Base-by-base conservation (phyloP, 2,888 invertebrate genomes). In the Drosophila histrio region DNA sequence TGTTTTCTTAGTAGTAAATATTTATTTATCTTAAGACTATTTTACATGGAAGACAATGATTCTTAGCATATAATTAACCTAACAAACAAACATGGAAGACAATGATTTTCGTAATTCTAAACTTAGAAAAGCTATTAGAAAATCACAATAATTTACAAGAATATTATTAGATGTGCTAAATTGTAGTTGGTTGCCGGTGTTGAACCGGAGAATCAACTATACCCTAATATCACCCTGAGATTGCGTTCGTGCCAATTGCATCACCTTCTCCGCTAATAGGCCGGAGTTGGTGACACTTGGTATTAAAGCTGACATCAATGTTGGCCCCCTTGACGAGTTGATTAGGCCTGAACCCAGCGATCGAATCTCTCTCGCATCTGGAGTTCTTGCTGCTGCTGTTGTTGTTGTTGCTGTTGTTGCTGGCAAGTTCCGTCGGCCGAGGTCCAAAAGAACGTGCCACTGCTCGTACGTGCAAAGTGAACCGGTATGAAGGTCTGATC, bases 381-480 rank as follows among this genome's bases (percentile, higher is more conserved):
- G 38, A 60, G 13, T 28, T 57, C 57, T 21, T 49, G 49, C n/a
- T 83, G 76, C 26, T 86, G 58, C 19, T 44, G 47, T 8, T 83
- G 77, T 24, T 85, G 59, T 22, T 66, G 77, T n/a, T 86, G 58
- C 19, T 44, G 47, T 8, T 83, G 77, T 24, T 85, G 59, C 26
- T 66, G 77, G 7, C 78, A 76, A 11, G 64, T 65, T 38, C 76
- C 72, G 26, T 89, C 90, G 63, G 80, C 78, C 9, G 95, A 94
- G 47, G 95, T 96, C 96, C 96, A 96, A 93, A 96, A 96, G 93
- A 96, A 96, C 70, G 96, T 96, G 72, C 96, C 96, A 72, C 95
- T 95, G 84, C 94, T 94, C 44, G 96, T 96, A 90, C 95, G 93
- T 17, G 95, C 96, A 91, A 96, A 96, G 92, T 96, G 95, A 8